These are phyloP conservation scores for Caenorhabditis brenneri DNA, from an alignment of 1,140 invertebrate genomes.

Conservation along the genomic window DNA sequence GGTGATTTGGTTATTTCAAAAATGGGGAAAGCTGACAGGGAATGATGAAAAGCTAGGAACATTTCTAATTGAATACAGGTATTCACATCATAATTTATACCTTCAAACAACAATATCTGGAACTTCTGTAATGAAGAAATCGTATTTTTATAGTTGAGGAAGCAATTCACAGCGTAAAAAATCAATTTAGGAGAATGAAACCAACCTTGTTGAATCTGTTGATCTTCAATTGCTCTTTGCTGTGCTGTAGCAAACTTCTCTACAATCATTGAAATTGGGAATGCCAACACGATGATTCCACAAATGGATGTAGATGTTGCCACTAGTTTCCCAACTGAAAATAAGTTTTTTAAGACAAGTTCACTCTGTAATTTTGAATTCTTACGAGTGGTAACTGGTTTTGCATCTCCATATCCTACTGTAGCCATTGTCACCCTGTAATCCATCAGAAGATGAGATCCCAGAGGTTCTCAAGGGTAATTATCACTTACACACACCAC, in stretches of 20 bases:
- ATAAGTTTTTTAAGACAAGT: background rate
- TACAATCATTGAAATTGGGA: slow-evolving; percentile 99
- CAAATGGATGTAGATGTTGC: slow-evolving; percentile 99
- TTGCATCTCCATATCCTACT: slow-evolving; percentile 97
- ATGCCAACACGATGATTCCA: slow-evolving; percentile 99
- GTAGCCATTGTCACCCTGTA: slow-evolving; percentile 92
- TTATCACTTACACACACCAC: slow-evolving; percentile 77
- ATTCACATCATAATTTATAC: background rate
- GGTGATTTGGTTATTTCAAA: background rate
- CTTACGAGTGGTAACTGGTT: slow-evolving; percentile 83
- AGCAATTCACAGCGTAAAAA: background rate
- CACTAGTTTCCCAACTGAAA: slow-evolving; percentile 58
- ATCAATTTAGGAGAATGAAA: too few relatives aligned
- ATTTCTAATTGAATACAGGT: too few relatives aligned
- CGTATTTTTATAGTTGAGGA: too few relatives aligned
- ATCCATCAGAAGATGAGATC: background rate
- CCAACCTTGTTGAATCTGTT: slow-evolving; percentile 56
- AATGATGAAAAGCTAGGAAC: background rate
- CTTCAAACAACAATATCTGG: background rate
- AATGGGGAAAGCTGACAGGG: background rate
- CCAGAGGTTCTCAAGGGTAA: background rate
- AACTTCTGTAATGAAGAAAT: background rate
- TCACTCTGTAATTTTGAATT: background rate
- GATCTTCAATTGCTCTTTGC: slow-evolving; percentile 65
- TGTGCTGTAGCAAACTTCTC: slow-evolving; percentile 86